Percentiles rank a stretch among this genome's conserved stretches.
Evolutionary conservation across 2,113 vertebrate genomes (phyloP).

Genomic region (Brachionichthys hirsutus): DNA sequence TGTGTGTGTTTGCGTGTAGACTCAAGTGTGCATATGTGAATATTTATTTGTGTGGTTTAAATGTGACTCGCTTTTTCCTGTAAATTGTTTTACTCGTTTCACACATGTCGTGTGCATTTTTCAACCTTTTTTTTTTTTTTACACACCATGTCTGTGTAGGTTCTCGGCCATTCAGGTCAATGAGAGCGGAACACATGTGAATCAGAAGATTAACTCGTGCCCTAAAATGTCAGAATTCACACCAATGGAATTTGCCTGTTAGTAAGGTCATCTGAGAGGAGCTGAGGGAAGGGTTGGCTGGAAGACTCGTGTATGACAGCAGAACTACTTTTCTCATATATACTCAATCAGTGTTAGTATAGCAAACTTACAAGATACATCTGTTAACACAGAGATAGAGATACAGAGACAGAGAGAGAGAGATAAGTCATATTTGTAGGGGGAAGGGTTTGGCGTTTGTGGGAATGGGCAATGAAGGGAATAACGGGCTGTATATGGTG

Average conservation of each 20-base stretch:
- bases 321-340: no score
- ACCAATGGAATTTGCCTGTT: constrained; percentile 28
- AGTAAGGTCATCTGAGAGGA: constrained; percentile 29
- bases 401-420: background rate
- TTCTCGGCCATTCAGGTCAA: no score
- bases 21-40: no score
- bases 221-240: constrained; percentile 30
- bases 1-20: background rate
- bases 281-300: constrained; percentile 18
- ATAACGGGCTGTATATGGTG: constrained; percentile 46
- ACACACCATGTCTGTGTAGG: no score
- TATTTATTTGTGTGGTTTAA: constrained; percentile 20
- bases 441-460: constrained; percentile 30
- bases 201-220: constrained; percentile 47
- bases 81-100: constrained; percentile 3
- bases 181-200: constrained; percentile 34
- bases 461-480: constrained; percentile 40
- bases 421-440: constrained; percentile 28
- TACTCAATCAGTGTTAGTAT: no score
- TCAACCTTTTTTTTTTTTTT: constrained; percentile 1
- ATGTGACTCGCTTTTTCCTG: constrained; percentile 9
- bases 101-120: constrained; percentile 11
- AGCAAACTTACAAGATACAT: no score
- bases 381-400: no score
- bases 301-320: constrained; percentile 10